phyloP scores from a whole-genome alignment of 92 coral and sea anemone species.

The Chrysogorgia sp. region DNA sequence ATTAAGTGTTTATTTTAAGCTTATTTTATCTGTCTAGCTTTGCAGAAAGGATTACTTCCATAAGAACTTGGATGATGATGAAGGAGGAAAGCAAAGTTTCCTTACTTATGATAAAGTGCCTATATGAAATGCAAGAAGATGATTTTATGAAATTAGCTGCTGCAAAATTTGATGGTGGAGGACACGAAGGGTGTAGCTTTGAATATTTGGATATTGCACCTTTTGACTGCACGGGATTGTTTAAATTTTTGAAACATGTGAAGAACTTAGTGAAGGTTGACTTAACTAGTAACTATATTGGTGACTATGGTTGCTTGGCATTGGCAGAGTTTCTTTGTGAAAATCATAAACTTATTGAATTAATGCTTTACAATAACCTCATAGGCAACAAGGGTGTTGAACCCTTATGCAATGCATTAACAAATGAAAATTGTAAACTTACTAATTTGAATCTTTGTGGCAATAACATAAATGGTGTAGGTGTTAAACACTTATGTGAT shows the following conservation, averaged over 20 bases:
- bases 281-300: not conserved
- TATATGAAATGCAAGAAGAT: not conserved
- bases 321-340: not conserved
- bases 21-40: not conserved
- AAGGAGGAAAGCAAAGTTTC: not conserved
- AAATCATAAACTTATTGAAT: not conserved
- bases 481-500: slow-evolving; percentile 7
- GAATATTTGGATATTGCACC: not conserved
- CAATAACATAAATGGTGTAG: not conserved
- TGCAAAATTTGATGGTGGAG: slow-evolving; percentile 1
- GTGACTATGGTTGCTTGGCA: not conserved
- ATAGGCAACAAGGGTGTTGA: not conserved
- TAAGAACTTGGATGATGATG: not conserved
- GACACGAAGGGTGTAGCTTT: not conserved
- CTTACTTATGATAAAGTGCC: not conserved
- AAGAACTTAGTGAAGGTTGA: not conserved
- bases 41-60: not conserved
- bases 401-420: not conserved
- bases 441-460: too few relatives aligned
- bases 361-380: not conserved
- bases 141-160: not conserved
- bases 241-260: not conserved
- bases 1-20: too few relatives aligned
- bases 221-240: not conserved
- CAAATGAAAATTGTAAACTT: too few relatives aligned